Evolutionary conservation across 1,140 invertebrate genomes (phyloP), one percentile per base, ranked within the genome.

Genomic region (Telenomus remus): DNA sequence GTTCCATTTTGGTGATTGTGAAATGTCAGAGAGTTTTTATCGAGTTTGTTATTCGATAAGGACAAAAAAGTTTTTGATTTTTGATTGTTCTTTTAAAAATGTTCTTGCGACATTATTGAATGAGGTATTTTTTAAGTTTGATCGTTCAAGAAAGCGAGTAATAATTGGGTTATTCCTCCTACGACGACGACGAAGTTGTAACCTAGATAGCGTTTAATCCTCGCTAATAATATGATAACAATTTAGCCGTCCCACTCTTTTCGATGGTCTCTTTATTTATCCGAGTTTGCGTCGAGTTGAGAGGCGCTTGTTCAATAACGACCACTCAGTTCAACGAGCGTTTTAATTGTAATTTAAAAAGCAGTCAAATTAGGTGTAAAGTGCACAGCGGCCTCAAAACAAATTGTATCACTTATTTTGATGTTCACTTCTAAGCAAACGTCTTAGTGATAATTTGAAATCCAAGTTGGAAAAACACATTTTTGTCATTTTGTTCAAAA

Each of bases 151-250:
- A 27, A 27, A 27, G n/a, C 19, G 6, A 27, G 2, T 39, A 39
- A 12, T 65, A 65, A 65, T 65, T 65, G 16, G 63, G 53, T 65
- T 65, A 65, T 65, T 55, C 19, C 53, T 65, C 63, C 46, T 15
- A 49, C 44, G 16, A 43, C 15, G 2, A 37, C 16, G 44, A 39
- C 34, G 47, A 33, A 47, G 43, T 27, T 35, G 13, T 56, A 65
- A 56, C 63, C 63, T 34, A 65, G 37, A 56, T 65, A 49, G 46
- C 46, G 13, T 56, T 56, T 65, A 65, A 65, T 55, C 55, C 46
- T 42, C 35, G 43, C 43, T 55, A 55, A 65, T 65, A 65, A 56
- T 65, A 48, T 65, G 55, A 56, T 65, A 63, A 55, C 61, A 65
- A 65, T 65, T 65, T 61, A n/a, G 1, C 19, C 19, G 19, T 27